Evolutionary conservation across 2,113 vertebrate species (phyloP), one percentile per base, ranked within the genome.

Genomic region (Malurus cyaneus): DNA sequence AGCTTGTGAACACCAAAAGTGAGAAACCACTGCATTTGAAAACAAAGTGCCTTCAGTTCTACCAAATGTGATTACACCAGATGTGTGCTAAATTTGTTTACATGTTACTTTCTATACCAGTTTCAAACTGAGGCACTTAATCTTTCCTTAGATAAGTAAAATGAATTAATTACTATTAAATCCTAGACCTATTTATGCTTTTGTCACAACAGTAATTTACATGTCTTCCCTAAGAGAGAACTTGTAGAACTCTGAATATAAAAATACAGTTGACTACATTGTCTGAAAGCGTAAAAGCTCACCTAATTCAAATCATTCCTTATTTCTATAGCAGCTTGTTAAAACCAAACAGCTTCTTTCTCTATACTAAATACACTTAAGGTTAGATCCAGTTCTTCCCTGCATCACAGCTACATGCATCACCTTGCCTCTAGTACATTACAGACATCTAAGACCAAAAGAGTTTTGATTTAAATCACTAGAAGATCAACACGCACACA

Each of bases 201-300:
- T 94, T 96, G 94, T 95, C 96, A 95, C 59, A 95, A 93, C 81
- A 94, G 62, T 59, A 95, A 91, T 95, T 95, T 95, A 83, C 18
- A 50, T 14, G 44, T 86, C 84, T 93, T 87, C 69, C 46, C 62
- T 82, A 94, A 65, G 72, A 89, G 18, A 83, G 50, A 89, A 77
- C 36, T 46, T 80, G 50, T 57, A 73, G 41, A 93, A 87, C 50
- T 66, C 67, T 64, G 52, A 66, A 61, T 79, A 57, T 69, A 54
- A 87, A 95, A 94, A 61, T 49, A 92, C 76, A 80, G 60, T 61
- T 85, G 57, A 76, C 66, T 88, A 61, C 39, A 94, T 82, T 88
- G 81, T 94, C 62, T 94, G 54, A 80, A 94, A 94, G 62, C 66
- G 70, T 85, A 65, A 66, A 94, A 77, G 15, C 21, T 66, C 46